A percentile compares a stretch with the other conserved stretches of the same genome.
phyloP scores from a whole-genome alignment of 2,797 vertebrate species.

The Ctenopoma kingsleyae region DNA sequence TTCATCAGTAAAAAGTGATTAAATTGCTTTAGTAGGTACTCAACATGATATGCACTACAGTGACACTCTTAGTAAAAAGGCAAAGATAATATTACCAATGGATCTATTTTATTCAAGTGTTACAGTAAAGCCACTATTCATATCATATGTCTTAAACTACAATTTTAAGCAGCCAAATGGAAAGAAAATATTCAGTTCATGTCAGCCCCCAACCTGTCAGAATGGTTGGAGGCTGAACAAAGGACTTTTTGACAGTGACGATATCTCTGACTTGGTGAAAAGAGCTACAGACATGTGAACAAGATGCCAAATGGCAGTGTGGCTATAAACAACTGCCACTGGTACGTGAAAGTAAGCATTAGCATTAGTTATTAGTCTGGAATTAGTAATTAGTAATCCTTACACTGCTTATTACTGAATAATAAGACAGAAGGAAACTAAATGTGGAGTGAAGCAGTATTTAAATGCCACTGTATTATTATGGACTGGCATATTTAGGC shows the following conservation, averaged over 20 bases:
- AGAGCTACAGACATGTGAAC: not conserved
- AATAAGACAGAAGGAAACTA: not conserved
- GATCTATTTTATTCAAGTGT: not conserved
- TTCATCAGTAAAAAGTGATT: not conserved
- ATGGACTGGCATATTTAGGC: constrained; percentile 5
- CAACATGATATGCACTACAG: not conserved
- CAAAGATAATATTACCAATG: not conserved
- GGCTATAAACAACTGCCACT: not conserved
- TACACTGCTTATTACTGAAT: not conserved
- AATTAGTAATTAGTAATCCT: no score
- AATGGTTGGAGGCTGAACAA: no score
- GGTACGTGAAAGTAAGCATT: not conserved
- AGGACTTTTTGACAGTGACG: not conserved
- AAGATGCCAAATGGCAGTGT: not conserved
- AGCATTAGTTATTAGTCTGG: no score
- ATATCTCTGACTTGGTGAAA: not conserved
- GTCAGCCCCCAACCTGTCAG: not conserved
- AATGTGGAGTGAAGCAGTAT: not conserved
- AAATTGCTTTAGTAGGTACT: not conserved
- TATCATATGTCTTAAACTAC: not conserved
- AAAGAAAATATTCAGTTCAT: not conserved
- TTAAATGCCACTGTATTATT: constrained; percentile 4
- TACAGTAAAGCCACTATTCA: not conserved
- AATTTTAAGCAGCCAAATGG: not conserved
- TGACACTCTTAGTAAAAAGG: not conserved